Percentiles rank a stretch among this genome's conserved stretches.
Evolutionary conservation across 2,888 invertebrate genomes (phyloP).

Genomic region (Serripes groenlandicus): DNA sequence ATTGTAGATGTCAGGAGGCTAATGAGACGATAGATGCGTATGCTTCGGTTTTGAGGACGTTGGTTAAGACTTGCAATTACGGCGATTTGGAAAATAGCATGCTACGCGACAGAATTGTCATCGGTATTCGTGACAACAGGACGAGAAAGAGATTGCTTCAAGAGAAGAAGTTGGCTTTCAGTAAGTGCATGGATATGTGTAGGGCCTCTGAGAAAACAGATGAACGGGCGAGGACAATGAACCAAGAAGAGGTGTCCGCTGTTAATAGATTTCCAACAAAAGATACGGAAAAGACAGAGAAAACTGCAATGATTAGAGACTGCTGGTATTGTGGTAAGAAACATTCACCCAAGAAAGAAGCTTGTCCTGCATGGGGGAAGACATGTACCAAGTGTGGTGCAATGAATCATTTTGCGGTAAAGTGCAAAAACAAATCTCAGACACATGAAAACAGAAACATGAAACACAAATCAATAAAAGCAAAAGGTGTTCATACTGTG

Average conservation of each 20-base stretch:
- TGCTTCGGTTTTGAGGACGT: constrained; percentile 19
- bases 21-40: constrained; percentile 47
- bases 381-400: constrained; percentile 18
- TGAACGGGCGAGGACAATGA: constrained; percentile 40
- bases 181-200: constrained; percentile 39
- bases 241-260: constrained; percentile 20
- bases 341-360: constrained; percentile 9
- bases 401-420: constrained; percentile 37
- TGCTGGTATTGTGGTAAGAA: constrained; percentile 35
- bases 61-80: constrained; percentile 51
- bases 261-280: not conserved
- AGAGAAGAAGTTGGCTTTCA: constrained; percentile 30
- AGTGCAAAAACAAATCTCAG: not conserved
- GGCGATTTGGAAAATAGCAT: constrained; percentile 17
- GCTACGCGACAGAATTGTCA: constrained; percentile 41
- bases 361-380: constrained; percentile 32
- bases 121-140: constrained; percentile 41
- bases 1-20: constrained; percentile 36
- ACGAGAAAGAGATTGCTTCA: constrained; percentile 36
- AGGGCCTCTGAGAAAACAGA: constrained; percentile 33
- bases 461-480: not conserved
- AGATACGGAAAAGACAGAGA: not conserved
- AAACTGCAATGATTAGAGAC: not conserved
- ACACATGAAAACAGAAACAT: too few species aligned
- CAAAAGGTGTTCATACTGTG: not conserved